These are phyloP conservation scores for Polydrusus pterygomalis DNA, from an alignment of 2,888 invertebrate genomes.

Conservation along the genomic window DNA sequence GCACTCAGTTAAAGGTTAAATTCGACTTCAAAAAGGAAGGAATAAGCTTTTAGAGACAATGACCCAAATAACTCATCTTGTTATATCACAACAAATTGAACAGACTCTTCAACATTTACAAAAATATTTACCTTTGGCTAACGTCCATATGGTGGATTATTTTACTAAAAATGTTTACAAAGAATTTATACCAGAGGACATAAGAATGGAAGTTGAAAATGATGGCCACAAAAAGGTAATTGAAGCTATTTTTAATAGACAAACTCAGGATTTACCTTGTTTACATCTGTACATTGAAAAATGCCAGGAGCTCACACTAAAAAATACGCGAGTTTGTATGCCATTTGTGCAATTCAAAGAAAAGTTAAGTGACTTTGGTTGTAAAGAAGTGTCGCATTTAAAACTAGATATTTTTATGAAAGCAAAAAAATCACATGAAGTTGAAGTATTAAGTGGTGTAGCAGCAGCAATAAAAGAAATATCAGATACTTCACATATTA, in stretches of 20 bases:
- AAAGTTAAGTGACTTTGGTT: conserved; percentile 65
- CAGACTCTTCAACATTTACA: conserved; percentile 75
- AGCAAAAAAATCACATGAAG: conserved; percentile 88
- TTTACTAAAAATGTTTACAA: conserved; percentile 78
- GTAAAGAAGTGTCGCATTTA: conserved; percentile 68
- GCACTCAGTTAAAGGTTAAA: conserved; percentile 80
- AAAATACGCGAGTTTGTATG: conserved; percentile 71
- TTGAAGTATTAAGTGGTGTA: conserved; percentile 78
- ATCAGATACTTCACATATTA: conserved; percentile 73
- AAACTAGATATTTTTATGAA: conserved; percentile 83
- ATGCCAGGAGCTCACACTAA: conserved; percentile 65
- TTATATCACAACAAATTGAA: conserved; percentile 72
- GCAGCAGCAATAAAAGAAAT: conserved; percentile 74
- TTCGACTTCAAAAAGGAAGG: conserved; percentile 73
- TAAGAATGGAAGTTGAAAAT: conserved; percentile 74
- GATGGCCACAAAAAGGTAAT: conserved; percentile 72
- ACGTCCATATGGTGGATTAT: conserved; percentile 87
- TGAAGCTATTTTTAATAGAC: conserved; percentile 73
- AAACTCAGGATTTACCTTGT: conserved; percentile 59
- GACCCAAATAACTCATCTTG: conserved; percentile 58
- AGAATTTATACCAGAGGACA: conserved; percentile 74
- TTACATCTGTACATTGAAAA: conserved; percentile 64
- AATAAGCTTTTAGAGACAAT: conserved; percentile 75
- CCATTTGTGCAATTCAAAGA: conserved; percentile 70
- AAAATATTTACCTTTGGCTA: conserved; percentile 78